phyloP scores from a whole-genome alignment of 2,113 vertebrate species.

The Tragelaphus strepsiceros region DNA sequence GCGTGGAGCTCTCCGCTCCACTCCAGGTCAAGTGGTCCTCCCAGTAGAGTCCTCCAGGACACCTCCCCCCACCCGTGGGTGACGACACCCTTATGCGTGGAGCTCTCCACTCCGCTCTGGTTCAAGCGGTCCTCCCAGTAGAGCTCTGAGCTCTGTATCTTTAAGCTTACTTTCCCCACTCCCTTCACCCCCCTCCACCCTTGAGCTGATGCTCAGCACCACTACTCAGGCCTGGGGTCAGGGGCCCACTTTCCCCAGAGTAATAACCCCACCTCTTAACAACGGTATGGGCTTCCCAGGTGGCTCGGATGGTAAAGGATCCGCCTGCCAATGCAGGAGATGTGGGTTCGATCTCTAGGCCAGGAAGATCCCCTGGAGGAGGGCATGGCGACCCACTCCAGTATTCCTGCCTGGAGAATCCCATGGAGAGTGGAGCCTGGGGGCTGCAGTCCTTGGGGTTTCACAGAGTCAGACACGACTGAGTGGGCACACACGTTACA shows the following conservation, averaged over 20 bases:
- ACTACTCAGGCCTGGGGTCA: background rate
- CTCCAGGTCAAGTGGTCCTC: background rate
- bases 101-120: background rate
- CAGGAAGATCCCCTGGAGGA: background rate
- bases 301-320: background rate
- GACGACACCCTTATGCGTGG: background rate
- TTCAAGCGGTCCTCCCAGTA: background rate
- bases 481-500: background rate
- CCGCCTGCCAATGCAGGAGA: background rate
- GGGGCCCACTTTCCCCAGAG: background rate
- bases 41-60: background rate
- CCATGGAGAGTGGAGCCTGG: background rate
- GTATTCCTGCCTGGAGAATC: background rate
- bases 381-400: background rate
- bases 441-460: background rate
- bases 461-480: background rate
- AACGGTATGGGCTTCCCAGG: background rate
- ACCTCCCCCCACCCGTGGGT: too few relatives aligned
- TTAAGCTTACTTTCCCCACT: too few relatives aligned
- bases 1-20: background rate
- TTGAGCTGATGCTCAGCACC: background rate
- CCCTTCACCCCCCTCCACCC: background rate
- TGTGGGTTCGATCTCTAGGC: rapidly evolving
- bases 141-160: background rate
- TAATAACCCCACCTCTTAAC: background rate